Base-by-base conservation (phyloP, 1,140 invertebrate genomes). In the Drosophila punjabiensis region DNA sequence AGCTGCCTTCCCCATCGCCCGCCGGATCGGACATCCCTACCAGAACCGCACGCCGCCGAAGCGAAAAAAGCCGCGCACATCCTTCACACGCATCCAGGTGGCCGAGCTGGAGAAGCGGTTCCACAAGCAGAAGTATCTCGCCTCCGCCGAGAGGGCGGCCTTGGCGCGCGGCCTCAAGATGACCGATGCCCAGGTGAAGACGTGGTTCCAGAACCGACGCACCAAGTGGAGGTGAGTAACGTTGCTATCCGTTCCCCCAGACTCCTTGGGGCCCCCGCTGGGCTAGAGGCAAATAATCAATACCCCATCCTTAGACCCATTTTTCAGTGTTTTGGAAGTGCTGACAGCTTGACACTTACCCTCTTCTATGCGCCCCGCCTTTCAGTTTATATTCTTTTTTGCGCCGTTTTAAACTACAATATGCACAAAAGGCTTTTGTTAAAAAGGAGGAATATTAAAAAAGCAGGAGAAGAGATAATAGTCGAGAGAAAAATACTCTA, bases 131-230 rank as follows among this genome's bases (percentile, higher is more conserved):
- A 99, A 99, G 93, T 99, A 99, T 94, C 94, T 99, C 52, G 99
- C 99, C 1, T 99, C 98, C 2, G 98, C 98, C 0, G 99, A 99
- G 93, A 94, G 99, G 35, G 98, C 99, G 0, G 96, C 97, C 0
- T 93, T 99, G 18, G 99, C 99, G 2, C 98, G 99, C 93, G 96
- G 97, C 5, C 94, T 99, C 58, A 99, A 99, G 94, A 99, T 99
- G 98, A 99, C 98, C 9, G 99, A 99, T 93, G 99, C 99, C 0
- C 99, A 99, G 94, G 99, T 99, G 63, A 99, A 99, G 94, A 99
- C 98, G 53, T 99, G 98, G 98, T 99, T 99, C 93, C 99, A 99
- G 61, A 93, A 93, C 81, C 94, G 99, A 83, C 94, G 99, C 81
- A 99, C 99, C 62, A 99, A 99, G 94, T 99, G 98, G 98, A 98